These are phyloP conservation scores for Lacerta viridis DNA, from an alignment of 2,797 vertebrate genomes.

Conservation along the genomic window DNA sequence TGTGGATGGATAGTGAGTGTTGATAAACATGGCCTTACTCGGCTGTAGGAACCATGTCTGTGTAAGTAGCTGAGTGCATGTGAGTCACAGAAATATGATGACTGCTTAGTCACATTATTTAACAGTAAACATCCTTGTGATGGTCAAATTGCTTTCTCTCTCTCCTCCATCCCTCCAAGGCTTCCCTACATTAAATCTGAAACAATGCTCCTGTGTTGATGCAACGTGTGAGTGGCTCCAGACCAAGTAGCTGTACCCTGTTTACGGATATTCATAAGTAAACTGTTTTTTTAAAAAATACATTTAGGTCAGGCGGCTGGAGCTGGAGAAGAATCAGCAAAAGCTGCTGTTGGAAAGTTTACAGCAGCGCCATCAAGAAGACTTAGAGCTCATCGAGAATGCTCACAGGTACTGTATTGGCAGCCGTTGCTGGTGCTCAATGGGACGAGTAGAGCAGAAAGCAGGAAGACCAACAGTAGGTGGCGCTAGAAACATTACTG, in stretches of 20 bases:
- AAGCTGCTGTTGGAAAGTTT: constrained; percentile 84
- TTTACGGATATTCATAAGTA: no score
- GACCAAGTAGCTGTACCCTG: no score
- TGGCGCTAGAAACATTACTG: no score
- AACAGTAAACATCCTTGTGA: neutral
- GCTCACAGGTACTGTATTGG: constrained; percentile 85
- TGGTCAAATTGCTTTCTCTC: neutral
- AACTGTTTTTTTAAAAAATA: neutral
- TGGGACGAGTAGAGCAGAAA: no score
- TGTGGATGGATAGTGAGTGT: neutral
- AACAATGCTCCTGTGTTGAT: neutral
- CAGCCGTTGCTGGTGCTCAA: no score
- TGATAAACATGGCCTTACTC: neutral
- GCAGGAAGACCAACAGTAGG: no score
- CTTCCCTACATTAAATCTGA: neutral
- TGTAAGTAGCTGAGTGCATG: neutral
- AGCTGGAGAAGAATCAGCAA: constrained; percentile 86
- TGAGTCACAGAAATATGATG: neutral
- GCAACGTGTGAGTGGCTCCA: neutral
- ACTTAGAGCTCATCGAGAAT: constrained; percentile 87
- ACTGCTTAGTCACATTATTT: neutral
- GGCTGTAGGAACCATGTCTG: no score
- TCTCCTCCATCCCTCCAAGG: neutral
- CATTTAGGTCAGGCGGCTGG: constrained; percentile 85
- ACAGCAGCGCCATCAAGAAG: constrained; percentile 86